Conservation (phyloP, 2,797 vertebrate species). For the Myripristis murdjan region DNA sequence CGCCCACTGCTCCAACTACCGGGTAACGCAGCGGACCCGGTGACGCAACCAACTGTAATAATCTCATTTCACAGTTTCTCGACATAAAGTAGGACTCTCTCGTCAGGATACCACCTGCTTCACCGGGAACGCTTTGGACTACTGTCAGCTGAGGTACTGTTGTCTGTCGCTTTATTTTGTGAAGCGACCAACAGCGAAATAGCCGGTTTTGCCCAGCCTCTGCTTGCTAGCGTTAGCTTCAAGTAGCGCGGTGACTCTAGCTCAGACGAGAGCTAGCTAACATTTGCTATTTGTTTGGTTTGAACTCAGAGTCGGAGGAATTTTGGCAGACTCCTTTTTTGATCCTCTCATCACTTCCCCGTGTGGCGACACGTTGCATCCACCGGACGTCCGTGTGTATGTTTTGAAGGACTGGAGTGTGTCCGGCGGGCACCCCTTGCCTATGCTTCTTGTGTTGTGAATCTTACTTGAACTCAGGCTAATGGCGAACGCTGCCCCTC, state of each 20-base stretch:
- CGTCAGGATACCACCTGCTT: not conserved
- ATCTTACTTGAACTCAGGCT: conserved; percentile 38
- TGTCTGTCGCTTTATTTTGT: not conserved
- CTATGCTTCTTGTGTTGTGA: conserved; percentile 11
- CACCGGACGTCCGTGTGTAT: conserved; percentile 9
- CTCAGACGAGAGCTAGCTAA: conserved; percentile 30
- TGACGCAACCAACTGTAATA: conserved; percentile 59
- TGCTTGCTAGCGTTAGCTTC: conserved; percentile 44
- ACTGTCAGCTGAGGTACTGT: no score
- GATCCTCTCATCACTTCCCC: not conserved
- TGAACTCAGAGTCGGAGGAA: no score
- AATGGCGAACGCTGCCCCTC: conserved; percentile 84
- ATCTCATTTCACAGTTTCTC: conserved; percentile 25
- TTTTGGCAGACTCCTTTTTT: no score
- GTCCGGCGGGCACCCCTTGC: conserved; percentile 16
- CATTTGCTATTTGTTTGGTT: not conserved
- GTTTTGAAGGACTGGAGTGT: conserved; percentile 43
- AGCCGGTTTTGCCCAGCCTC: not conserved
- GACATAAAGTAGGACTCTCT: not conserved
- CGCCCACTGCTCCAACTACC: conserved; percentile 39
- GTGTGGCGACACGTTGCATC: not conserved
- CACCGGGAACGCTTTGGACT: not conserved
- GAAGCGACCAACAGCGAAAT: not conserved
- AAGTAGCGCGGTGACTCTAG: not conserved
- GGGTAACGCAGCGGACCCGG: conserved; percentile 15